Conservation (phyloP, 2,797 vertebrate species). For the Xyrichtys novacula region DNA sequence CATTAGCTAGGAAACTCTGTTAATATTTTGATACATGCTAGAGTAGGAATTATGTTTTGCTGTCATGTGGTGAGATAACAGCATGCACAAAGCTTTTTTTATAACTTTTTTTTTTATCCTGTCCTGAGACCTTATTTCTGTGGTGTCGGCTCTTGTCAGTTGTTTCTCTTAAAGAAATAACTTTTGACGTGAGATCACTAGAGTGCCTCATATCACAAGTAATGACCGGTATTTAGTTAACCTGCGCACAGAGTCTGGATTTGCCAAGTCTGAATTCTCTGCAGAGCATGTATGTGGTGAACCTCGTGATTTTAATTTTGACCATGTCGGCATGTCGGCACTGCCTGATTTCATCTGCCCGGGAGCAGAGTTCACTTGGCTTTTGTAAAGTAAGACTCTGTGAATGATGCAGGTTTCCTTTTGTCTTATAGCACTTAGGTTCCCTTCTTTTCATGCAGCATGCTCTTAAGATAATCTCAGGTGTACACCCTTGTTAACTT, state of each 20-base stretch:
- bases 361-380: slow-evolving; percentile 13
- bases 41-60: slow-evolving; percentile 3
- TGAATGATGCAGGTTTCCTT: neutral
- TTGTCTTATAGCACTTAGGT: slow-evolving; percentile 53
- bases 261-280: neutral
- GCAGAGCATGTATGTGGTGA: neutral
- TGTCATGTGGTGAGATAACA: slow-evolving; percentile 8
- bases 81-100: slow-evolving; percentile 18
- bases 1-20: slow-evolving; percentile 36
- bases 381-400: slow-evolving; percentile 13
- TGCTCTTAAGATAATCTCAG: slow-evolving; percentile 38
- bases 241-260: slow-evolving; percentile 26
- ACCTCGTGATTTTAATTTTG: neutral
- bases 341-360: slow-evolving; percentile 26
- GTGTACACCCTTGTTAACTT: slow-evolving; percentile 26
- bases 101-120: neutral
- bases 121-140: slow-evolving; percentile 27
- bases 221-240: slow-evolving; percentile 6
- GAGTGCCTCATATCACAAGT: slow-evolving; percentile 19
- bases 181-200: slow-evolving; percentile 18
- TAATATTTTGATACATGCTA: slow-evolving; percentile 11
- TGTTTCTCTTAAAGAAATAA: slow-evolving; percentile 6
- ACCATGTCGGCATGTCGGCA: neutral
- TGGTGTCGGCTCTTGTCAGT: slow-evolving; percentile 37
- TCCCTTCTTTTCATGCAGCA: slow-evolving; percentile 2